Percentiles rank a stretch among this genome's conserved stretches.
Evolutionary conservation across 2,113 vertebrate species (phyloP).

Genomic region (Sylvietta virens): DNA sequence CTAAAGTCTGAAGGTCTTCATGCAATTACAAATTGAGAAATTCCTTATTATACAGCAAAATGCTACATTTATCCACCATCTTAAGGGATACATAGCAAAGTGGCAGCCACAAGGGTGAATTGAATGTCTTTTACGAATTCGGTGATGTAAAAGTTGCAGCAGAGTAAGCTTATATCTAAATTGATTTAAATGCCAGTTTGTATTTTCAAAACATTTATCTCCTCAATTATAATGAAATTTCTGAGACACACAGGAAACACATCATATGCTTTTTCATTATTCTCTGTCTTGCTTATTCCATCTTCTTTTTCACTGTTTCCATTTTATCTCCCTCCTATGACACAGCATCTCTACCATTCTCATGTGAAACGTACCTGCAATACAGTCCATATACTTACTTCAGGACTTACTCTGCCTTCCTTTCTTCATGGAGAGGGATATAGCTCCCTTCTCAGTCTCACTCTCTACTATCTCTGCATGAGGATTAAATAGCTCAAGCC

Average conservation of each 20-base stretch:
- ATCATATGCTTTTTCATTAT: neutral
- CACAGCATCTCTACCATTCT: neutral
- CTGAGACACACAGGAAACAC: neutral
- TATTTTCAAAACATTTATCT: neutral
- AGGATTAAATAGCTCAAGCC: neutral
- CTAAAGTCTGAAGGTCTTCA: neutral
- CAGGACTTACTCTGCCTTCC: neutral
- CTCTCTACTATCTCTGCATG: neutral
- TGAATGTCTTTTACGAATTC: neutral
- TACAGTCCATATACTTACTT: fast-evolving
- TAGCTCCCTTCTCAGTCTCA: neutral
- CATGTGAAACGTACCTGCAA: neutral
- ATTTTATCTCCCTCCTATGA: neutral
- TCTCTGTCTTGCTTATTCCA: neutral
- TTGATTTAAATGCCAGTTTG: neutral
- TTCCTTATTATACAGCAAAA: neutral
- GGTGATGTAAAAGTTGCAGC: neutral
- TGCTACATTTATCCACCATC: neutral
- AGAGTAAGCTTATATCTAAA: neutral
- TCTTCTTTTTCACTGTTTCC: neutral
- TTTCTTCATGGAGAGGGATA: neutral
- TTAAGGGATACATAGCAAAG: neutral
- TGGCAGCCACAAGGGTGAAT: neutral
- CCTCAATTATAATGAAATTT: neutral
- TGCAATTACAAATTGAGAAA: neutral